These are phyloP conservation scores for Australoheros facetus DNA, from an alignment of 2,797 vertebrate species.

Conservation along the genomic window DNA sequence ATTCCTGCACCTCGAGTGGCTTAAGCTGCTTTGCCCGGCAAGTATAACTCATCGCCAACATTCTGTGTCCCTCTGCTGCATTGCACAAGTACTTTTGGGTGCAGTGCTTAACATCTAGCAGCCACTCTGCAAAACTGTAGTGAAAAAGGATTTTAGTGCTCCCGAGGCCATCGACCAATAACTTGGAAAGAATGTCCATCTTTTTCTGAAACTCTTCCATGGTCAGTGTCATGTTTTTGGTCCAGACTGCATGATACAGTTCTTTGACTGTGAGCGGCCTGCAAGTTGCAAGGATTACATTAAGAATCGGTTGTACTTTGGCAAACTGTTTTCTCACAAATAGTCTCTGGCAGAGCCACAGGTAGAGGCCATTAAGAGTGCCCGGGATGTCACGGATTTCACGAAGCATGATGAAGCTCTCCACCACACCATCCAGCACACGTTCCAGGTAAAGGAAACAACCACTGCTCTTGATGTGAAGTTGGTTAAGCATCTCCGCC, in stretches of 20 bases:
- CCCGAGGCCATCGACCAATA: conserved; percentile 91
- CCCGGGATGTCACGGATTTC: conserved; percentile 99
- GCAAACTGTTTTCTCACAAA: conserved; percentile 99
- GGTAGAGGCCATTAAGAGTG: conserved; percentile 96
- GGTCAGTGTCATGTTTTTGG: conserved; percentile 92
- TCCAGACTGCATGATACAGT: conserved; percentile 96
- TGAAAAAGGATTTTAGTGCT: conserved; percentile 96
- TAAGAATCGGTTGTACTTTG: conserved; percentile 96
- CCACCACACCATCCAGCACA: conserved; percentile 96
- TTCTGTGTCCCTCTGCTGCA: conserved; percentile 94
- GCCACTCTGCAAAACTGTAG: conserved; percentile 98
- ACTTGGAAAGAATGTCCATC: conserved; percentile 95
- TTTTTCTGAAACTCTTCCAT: conserved; percentile 99
- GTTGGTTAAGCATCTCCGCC: conserved; percentile 98
- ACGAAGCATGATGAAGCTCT: conserved; percentile 96
- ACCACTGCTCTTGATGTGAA: conserved; percentile 99
- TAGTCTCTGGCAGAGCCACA: conserved; percentile 99
- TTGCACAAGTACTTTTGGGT: conserved; percentile 99
- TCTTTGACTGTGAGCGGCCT: conserved; percentile 91
- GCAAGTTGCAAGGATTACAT: conserved; percentile 95
- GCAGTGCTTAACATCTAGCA: conserved; percentile 98
- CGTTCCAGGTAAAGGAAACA: conserved; percentile 98
- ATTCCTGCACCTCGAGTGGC: conserved; percentile 93
- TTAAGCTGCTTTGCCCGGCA: conserved; percentile 93
- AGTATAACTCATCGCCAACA: conserved; percentile 98